A percentile compares a stretch with the other conserved stretches of the same genome.
Evolutionary conservation across 2,113 vertebrate species (phyloP).

Genomic region (Ranitomeya imitator): DNA sequence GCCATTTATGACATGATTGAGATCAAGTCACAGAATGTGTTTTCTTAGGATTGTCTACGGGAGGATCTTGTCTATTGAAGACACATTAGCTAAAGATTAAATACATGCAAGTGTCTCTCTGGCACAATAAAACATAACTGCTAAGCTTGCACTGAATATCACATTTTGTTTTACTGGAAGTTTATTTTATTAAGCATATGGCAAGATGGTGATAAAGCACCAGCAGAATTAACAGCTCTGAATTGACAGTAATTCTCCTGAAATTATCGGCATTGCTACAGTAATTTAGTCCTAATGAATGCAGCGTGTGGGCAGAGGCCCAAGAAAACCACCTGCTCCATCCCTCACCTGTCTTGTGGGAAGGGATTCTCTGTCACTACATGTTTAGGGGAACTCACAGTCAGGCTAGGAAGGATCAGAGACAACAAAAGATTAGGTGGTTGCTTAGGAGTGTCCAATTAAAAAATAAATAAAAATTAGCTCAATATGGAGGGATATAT

Average conservation of each 20-base stretch:
- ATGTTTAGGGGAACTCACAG: conserved; percentile 9
- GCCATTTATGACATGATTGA: not conserved
- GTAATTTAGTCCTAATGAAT: conserved; percentile 24
- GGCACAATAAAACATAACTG: conserved; percentile 9
- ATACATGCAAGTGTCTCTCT: not conserved
- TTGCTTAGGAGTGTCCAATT: not conserved
- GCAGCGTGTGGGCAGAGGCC: conserved; percentile 10
- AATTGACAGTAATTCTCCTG: conserved; percentile 22
- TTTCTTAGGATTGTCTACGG: not conserved
- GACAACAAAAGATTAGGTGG: not conserved
- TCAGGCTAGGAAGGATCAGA: not conserved
- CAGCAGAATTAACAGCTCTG: conserved; percentile 13
- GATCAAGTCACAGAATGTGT: not conserved
- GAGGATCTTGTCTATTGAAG: not conserved
- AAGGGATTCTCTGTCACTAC: not conserved
- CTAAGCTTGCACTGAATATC: not conserved
- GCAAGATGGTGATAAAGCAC: conserved; percentile 36
- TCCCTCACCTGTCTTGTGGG: conserved; percentile 19
- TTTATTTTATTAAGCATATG: conserved; percentile 36
- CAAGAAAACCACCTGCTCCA: conserved; percentile 36
- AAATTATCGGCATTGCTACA: conserved; percentile 19
- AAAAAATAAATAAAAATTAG: not conserved
- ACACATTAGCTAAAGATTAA: not conserved
- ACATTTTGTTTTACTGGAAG: conserved; percentile 23
- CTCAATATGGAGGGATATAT: too few relatives aligned